These are phyloP conservation scores for Corvus cornix DNA, from an alignment of 2,113 vertebrate species.

Conservation along the genomic window DNA sequence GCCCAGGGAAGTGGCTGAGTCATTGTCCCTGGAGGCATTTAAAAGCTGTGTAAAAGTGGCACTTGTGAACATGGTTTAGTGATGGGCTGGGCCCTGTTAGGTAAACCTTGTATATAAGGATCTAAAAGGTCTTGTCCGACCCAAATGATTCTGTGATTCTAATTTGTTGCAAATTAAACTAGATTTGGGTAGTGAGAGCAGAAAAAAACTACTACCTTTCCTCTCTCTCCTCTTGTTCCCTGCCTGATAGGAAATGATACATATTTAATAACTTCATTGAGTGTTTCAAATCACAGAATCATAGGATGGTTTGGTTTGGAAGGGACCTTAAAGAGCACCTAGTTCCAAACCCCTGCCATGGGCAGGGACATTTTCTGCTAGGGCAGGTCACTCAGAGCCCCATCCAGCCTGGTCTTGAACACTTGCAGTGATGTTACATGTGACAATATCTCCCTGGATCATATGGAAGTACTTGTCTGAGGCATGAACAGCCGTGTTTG, in stretches of 20 bases:
- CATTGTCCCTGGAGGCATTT: background rate
- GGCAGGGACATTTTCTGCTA: background rate
- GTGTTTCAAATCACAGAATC: no score
- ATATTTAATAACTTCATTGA: background rate
- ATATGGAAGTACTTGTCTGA: no score
- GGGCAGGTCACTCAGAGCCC: background rate
- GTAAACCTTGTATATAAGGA: background rate
- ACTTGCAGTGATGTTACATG: background rate
- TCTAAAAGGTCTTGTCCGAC: background rate
- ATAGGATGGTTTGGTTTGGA: background rate
- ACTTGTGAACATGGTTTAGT: background rate
- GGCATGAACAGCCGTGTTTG: rapidly evolving
- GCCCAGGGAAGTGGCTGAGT: background rate
- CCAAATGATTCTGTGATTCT: background rate
- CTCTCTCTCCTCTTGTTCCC: background rate
- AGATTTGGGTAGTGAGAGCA: background rate
- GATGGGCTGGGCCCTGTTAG: background rate
- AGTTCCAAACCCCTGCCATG: background rate
- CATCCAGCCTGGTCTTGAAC: background rate
- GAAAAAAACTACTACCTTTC: background rate
- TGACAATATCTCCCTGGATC: no score
- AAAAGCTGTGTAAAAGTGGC: background rate
- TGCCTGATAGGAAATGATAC: rapidly evolving
- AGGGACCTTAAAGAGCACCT: background rate
- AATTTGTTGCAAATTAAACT: background rate